Evolutionary conservation across 2,797 vertebrate species (phyloP).

Genomic region (Adrianichthys oophorus): DNA sequence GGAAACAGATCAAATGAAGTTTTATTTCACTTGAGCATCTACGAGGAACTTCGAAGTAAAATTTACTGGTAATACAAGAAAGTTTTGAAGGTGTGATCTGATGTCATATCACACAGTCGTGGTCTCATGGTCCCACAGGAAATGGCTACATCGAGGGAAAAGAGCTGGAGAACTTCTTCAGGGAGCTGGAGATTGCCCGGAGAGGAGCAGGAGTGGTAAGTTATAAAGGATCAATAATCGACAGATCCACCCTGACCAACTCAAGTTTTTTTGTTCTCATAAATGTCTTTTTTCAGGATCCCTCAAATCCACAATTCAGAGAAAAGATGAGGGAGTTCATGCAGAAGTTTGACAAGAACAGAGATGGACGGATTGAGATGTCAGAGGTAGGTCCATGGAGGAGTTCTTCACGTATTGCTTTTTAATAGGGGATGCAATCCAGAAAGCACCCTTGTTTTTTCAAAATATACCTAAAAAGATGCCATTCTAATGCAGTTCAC

Average conservation of each 20-base stretch:
- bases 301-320: conserved; percentile 82
- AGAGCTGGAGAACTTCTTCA: conserved; percentile 97
- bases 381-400: conserved; percentile 84
- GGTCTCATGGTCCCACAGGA: conserved; percentile 71
- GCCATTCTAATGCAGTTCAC: too few species aligned
- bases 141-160: conserved; percentile 98
- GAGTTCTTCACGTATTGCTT: too few species aligned
- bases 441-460: not conserved
- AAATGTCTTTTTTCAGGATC: conserved; percentile 71
- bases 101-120: not conserved
- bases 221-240: conserved; percentile 2
- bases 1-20: too few species aligned
- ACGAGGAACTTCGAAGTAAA: too few species aligned
- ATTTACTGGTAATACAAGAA: too few species aligned
- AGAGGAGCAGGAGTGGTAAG: conserved; percentile 94
- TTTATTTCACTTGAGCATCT: too few species aligned
- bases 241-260: not conserved
- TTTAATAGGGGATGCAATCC: not conserved
- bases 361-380: conserved; percentile 96
- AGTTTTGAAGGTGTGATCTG: not conserved
- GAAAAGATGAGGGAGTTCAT: conserved; percentile 98
- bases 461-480: not conserved
- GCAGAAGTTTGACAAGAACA: conserved; percentile 96
- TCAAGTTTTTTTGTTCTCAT: conserved; percentile 1
- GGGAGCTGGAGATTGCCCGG: conserved; percentile 89